phyloP scores from a whole-genome alignment of 2,113 vertebrate species.

The Petaurus breviceps region DNA sequence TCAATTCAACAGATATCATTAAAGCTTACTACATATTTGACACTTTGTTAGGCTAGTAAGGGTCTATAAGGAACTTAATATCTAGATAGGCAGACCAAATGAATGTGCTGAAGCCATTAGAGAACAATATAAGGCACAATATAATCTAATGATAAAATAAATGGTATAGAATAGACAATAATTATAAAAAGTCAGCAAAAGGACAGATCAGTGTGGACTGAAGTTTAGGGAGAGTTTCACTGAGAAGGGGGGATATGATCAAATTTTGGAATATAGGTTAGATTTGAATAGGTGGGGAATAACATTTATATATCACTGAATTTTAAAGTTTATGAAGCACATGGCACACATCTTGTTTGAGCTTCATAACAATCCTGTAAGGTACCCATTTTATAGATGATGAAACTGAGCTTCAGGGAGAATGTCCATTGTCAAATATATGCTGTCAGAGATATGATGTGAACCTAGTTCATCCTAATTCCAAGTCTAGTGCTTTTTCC shows the following conservation, averaged over 20 bases:
- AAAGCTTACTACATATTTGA: not conserved
- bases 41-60: not conserved
- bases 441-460: not conserved
- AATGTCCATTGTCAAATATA: not conserved
- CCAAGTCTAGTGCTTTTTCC: not conserved
- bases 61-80: not conserved
- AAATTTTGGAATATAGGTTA: too few species aligned
- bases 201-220: too few species aligned
- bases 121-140: too few species aligned
- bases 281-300: too few species aligned
- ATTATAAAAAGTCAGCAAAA: too few species aligned
- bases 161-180: too few species aligned
- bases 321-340: not conserved
- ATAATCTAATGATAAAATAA: too few species aligned
- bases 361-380: not conserved
- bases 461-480: not conserved
- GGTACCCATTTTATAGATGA: not conserved
- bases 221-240: too few species aligned
- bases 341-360: not conserved
- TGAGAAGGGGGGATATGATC: too few species aligned
- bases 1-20: not conserved
- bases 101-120: too few species aligned
- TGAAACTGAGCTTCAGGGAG: not conserved
- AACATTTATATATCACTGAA: not conserved
- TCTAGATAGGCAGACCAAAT: too few species aligned